A percentile compares a stretch with the other conserved stretches of the same genome.
Evolutionary conservation across 2,113 vertebrate species (phyloP).

Genomic region (Tauraco erythrolophus): DNA sequence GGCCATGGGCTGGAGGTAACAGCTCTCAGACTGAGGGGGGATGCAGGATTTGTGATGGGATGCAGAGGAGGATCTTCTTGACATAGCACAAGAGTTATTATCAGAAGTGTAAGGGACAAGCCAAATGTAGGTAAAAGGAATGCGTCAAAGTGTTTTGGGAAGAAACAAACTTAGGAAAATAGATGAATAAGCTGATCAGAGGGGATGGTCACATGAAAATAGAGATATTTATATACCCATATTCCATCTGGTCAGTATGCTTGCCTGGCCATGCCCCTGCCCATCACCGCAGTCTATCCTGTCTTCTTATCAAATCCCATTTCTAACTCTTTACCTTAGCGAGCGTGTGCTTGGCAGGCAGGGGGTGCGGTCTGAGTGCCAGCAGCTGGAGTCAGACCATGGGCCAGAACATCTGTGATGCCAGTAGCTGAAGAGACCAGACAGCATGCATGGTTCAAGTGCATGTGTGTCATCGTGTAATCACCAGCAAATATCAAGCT

Average conservation of each 20-base stretch:
- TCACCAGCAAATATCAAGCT: not conserved
- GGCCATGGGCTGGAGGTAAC: accelerated
- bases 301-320: not conserved
- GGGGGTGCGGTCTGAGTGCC: not conserved
- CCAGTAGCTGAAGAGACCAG: not conserved
- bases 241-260: not conserved
- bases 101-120: not conserved
- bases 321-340: not conserved
- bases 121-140: not conserved
- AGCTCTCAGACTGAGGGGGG: not conserved
- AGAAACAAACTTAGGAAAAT: not conserved
- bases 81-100: not conserved
- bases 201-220: not conserved
- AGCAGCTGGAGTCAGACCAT: not conserved
- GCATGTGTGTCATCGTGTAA: not conserved
- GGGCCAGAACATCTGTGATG: not conserved
- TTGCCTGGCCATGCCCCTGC: not conserved
- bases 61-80: not conserved
- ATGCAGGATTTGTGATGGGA: not conserved
- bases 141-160: not conserved
- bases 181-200: not conserved
- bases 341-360: not conserved
- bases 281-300: not conserved
- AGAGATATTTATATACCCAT: not conserved
- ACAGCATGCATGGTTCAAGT: accelerated